A percentile compares a stretch with the other conserved stretches of the same genome.
Evolutionary conservation across 2,797 vertebrate genomes (phyloP).

Genomic region (Tragopan temminckii): DNA sequence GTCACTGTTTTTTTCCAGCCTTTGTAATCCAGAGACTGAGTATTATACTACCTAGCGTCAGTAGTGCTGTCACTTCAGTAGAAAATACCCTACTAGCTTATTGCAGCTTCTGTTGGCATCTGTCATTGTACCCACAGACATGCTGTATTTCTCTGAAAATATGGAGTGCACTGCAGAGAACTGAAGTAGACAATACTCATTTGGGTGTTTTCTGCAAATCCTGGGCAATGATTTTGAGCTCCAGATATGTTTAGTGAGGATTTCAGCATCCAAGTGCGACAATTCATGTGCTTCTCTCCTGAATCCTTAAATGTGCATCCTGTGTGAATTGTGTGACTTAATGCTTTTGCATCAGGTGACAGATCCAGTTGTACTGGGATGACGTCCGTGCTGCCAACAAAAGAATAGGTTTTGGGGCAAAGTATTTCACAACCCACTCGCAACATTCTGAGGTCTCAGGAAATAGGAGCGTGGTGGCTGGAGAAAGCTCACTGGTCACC

Average conservation of each 20-base stretch:
- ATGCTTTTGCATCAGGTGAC: background rate
- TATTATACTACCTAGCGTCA: background rate
- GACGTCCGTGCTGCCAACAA: background rate
- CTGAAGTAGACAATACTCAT: background rate
- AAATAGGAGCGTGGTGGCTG: background rate
- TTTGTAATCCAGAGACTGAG: background rate
- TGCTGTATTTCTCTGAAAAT: accelerated
- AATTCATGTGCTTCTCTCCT: background rate
- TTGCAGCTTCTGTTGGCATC: background rate
- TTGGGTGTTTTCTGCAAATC: background rate
- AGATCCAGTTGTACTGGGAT: background rate
- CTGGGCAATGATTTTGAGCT: background rate
- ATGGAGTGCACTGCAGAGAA: background rate
- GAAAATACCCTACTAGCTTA: background rate
- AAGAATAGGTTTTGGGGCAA: background rate
- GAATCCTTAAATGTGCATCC: background rate
- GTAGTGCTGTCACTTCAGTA: background rate
- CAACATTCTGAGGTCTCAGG: background rate
- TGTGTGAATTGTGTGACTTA: background rate
- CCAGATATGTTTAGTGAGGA: background rate
- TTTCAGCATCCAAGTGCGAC: background rate
- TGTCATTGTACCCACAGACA: background rate
- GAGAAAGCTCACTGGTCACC: background rate
- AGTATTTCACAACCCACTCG: background rate
- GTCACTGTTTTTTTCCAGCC: background rate